Percentiles rank a stretch among this genome's conserved stretches.
These are phyloP conservation scores for Idaea dimidiata DNA, from an alignment of 2,888 invertebrate genomes.

Conservation along the genomic window DNA sequence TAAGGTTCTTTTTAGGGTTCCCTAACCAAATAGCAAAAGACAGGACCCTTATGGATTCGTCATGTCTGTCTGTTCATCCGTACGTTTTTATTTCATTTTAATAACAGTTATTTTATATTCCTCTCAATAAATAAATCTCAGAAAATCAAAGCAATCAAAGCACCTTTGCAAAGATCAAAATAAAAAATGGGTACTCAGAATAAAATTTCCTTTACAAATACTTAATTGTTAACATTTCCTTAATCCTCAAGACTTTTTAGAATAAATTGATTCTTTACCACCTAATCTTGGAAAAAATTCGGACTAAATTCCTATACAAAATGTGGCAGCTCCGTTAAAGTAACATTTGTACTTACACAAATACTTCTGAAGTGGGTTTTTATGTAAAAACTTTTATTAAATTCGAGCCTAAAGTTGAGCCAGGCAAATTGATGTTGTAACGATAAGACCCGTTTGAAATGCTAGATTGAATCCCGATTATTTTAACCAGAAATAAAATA, in stretches of 20 bases:
- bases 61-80: no score
- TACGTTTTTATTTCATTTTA: no score
- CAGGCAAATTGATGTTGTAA: conserved; percentile 21
- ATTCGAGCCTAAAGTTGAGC: conserved; percentile 14
- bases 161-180: background rate
- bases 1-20: no score
- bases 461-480: background rate
- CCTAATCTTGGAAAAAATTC: background rate
- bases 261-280: background rate
- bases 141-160: background rate
- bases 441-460: conserved; percentile 15
- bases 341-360: conserved; percentile 3
- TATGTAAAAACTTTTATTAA: conserved; percentile 27
- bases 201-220: background rate
- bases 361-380: conserved; percentile 20
- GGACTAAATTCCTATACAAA: background rate
- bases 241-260: background rate
- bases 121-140: background rate
- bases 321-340: background rate
- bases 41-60: no score
- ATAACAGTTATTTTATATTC: no score
- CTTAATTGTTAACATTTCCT: background rate
- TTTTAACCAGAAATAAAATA: background rate
- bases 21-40: no score
- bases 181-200: background rate